Evolutionary conservation across 2,888 invertebrate genomes (phyloP), one percentile per base, ranked within the genome.

Genomic region (Vanessa cardui): DNA sequence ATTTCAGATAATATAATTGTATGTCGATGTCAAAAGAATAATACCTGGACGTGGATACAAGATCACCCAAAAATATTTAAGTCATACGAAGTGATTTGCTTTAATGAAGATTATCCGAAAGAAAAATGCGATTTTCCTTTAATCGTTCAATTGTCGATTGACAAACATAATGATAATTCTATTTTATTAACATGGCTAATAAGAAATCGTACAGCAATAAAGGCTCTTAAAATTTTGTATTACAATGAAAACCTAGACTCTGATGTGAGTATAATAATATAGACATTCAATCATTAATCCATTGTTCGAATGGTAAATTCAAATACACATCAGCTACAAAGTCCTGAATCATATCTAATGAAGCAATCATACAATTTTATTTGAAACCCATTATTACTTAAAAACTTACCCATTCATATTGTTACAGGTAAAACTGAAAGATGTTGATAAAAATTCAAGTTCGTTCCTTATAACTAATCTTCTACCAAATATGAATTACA

Each of bases 31-130:
- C 97, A 98, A 84, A 96, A 97, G 78, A 96, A 97, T 85, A 97
- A 97, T 85, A 95, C 98, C 47, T 98, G 98, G 97, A 96, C 97
- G 83, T 98, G 98, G 98, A 94, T 98, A 77, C 94, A 97, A 81
- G 96, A 97, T 86, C 97, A 98, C 90, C 96, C 96, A 16, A 90
- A 88, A 80, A 87, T 88, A 72, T 85, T 92, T 64, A 89, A 88
- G 73, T 77, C 85, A 4, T 86, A 82, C 68, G 80, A 84, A 62
- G 84, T 89, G 3, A 80, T 84, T 58, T 92, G 92, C 66, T 72
- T 84, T 18, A 88, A 91, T 68, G 82, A 89, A 71, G 90, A 92
- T 71, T 89, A 90, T 75, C 92, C 91, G 2, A 89, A 83, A 73
- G 88, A 89, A 73, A 90, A 90, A 77, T 92, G 92, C 77, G 89